Evolutionary conservation across 2,113 vertebrate genomes (phyloP).

Genomic region (Hippocampus abdominalis): DNA sequence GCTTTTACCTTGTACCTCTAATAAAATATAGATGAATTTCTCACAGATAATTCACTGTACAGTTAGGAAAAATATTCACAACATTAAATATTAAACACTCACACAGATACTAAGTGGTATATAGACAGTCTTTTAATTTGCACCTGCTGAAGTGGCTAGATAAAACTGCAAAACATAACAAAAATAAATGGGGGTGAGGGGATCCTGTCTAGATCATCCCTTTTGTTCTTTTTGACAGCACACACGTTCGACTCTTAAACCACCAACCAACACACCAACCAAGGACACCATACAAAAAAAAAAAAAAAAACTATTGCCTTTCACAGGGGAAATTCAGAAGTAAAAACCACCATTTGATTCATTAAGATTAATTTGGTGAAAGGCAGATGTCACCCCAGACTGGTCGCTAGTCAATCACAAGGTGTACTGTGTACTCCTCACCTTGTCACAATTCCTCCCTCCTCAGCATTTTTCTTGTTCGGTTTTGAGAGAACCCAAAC

Average conservation of each 20-base stretch:
- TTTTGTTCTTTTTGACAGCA: neutral
- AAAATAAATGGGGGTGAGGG: slow-evolving; percentile 22
- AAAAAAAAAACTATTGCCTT: neutral
- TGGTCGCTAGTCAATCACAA: neutral
- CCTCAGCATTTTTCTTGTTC: neutral
- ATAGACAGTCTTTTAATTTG: neutral
- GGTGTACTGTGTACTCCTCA: neutral
- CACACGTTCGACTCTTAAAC: neutral
- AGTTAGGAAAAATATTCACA: slow-evolving; percentile 11
- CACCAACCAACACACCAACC: neutral
- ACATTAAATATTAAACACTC: neutral
- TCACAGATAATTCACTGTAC: slow-evolving; percentile 25
- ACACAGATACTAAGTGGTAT: neutral
- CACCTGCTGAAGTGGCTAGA: slow-evolving; percentile 18
- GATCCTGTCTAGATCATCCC: neutral
- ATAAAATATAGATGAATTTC: slow-evolving; percentile 3
- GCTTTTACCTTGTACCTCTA: slow-evolving; percentile 22
- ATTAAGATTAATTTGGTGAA: neutral
- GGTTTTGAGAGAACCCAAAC: slow-evolving; percentile 10
- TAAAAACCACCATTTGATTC: neutral
- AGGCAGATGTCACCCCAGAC: neutral
- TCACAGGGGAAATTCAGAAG: neutral
- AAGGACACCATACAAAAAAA: neutral
- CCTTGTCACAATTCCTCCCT: neutral
- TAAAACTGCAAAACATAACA: slow-evolving; percentile 24